Evolutionary conservation across 2,888 invertebrate genomes (phyloP), one percentile per base, ranked within the genome.

Genomic region (Pachymerium ferrugineum): DNA sequence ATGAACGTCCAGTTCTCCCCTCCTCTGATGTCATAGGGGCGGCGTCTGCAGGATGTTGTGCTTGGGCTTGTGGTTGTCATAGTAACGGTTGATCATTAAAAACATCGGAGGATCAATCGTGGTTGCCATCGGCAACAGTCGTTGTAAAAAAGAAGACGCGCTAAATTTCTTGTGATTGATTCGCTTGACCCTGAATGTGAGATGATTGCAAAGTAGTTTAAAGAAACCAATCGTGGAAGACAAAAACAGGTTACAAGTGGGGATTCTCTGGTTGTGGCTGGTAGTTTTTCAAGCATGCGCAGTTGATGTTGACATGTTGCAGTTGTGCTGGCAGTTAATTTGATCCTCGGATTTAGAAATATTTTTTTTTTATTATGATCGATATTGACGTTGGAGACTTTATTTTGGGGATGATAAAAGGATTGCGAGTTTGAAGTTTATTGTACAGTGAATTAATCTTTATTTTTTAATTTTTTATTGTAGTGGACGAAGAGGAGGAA

Each of bases 21-120:
- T n/a, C n/a, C n/a, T n/a, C 28, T n/a, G 62, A 62, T 62, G 62
- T 28, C 25, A 62, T 62, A 62, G 62, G 62, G 62, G 70, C 33
- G 70, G 19, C 35, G 54, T 54, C 67, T 62, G 73, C 73, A 73
- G 73, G 73, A 73, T 73, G 73, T 73, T 73, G 73, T 73, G 73
- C 73, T 29, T 68, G 35, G n/a, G 73, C 31, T 22, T 38, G 47
- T 8, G 47, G 73, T 73, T 73, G 38, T 25, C 68, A 42, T 73
- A 28, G 73, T 33, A 35, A 73, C 73, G 33, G 25, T 12, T 28
- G 73, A 73, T 73, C 73, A 73, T 73, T 73, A 73, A 29, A 73
- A 73, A 73, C 35, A 67, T 68, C 54, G 28, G 33, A 69, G 33
- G 70, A 30, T 69, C 70, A 33, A 30, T 69, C 29, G 12, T 14